Evolutionary conservation across 2,888 invertebrate species (phyloP).

Genomic region (Dicranocentrus wangi): DNA sequence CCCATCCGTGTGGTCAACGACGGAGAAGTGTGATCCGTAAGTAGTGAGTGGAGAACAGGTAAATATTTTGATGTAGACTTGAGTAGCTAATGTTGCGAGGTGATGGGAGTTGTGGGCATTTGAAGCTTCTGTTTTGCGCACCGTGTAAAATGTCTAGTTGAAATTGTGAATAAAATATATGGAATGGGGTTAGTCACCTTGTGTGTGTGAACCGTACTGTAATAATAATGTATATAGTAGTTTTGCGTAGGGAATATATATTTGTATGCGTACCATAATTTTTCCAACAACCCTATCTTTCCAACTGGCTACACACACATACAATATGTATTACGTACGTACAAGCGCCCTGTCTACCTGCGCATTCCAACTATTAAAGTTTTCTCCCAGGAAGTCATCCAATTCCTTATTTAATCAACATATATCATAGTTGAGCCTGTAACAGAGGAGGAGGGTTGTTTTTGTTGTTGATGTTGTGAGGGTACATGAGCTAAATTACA

Average conservation of each 20-base stretch:
- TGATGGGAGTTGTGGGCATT: neutral
- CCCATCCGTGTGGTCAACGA: too few species aligned
- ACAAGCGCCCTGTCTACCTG: neutral
- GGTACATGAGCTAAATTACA: too few species aligned
- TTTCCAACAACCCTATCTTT: neutral
- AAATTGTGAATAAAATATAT: conserved; percentile 24
- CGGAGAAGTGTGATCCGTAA: neutral
- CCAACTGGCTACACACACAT: neutral
- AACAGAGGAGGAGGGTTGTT: neutral
- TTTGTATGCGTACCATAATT: neutral
- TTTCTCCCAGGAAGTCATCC: conserved; percentile 43
- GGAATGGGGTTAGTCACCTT: conserved; percentile 61
- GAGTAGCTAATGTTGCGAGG: neutral
- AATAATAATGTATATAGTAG: conserved; percentile 12
- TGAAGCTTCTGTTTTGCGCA: neutral
- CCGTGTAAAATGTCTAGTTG: too few species aligned
- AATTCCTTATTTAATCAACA: conserved; percentile 51
- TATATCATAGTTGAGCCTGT: conserved; percentile 40
- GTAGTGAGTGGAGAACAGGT: neutral
- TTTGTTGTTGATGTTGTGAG: conserved; percentile 8
- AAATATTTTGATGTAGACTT: neutral
- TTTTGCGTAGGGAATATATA: neutral
- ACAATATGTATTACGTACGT: neutral
- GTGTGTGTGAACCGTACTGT: conserved; percentile 11
- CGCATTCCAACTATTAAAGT: conserved; percentile 25